phyloP scores from a whole-genome alignment of 2,113 vertebrate genomes.

The Heptranchias perlo region DNA sequence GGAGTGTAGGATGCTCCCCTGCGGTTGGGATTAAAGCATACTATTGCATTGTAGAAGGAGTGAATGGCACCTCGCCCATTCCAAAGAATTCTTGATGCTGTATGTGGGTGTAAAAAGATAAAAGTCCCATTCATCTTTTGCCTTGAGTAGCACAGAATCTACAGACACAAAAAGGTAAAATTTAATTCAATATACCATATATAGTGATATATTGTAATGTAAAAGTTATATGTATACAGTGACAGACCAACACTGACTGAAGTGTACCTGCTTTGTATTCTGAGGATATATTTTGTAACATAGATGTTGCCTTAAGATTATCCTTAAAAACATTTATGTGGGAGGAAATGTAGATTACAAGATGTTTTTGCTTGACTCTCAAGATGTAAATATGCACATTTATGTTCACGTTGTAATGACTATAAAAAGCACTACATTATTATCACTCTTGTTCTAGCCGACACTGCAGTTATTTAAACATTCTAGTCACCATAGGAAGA shows the following conservation, averaged over 20 bases:
- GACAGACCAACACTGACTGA: not conserved
- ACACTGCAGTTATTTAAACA: slow-evolving; percentile 15
- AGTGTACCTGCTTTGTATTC: not conserved
- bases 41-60: not conserved
- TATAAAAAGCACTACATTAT: not conserved
- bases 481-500: slow-evolving; percentile 27
- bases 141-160: not conserved
- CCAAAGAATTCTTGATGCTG: not conserved
- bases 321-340: not conserved
- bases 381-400: not conserved
- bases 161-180: not conserved
- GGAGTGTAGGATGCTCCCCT: not conserved
- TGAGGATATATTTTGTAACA: not conserved
- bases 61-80: not conserved
- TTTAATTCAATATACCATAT: not conserved
- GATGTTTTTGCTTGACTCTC: not conserved
- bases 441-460: not conserved
- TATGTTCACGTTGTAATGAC: not conserved
- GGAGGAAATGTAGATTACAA: not conserved
- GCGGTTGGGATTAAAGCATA: not conserved
- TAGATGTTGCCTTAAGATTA: not conserved
- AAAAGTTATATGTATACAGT: not conserved
- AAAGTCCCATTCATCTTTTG: not conserved
- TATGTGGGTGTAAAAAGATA: not conserved
- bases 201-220: not conserved